Percentiles rank a stretch among this genome's conserved stretches.
Evolutionary conservation across 2,888 invertebrate species (phyloP).

Genomic region (Galeopsomyia nigrocyanea): DNA sequence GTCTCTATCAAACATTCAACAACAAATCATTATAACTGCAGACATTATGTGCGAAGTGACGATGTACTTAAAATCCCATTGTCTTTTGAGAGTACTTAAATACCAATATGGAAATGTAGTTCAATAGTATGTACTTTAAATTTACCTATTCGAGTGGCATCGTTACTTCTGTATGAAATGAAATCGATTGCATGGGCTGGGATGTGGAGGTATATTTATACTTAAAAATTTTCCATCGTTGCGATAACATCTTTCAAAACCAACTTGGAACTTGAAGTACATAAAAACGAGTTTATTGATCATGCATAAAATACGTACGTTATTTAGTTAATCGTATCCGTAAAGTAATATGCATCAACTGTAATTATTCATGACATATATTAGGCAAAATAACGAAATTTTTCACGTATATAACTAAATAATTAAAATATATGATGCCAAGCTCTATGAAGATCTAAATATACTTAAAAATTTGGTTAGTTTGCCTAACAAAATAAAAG

Average conservation of each 20-base stretch:
- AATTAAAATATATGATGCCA: neutral
- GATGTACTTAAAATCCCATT: too few relatives aligned
- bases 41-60: too few relatives aligned
- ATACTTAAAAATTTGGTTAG: neutral
- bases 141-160: neutral
- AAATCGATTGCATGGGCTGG: constrained; percentile 44
- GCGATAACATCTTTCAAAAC: constrained; percentile 19
- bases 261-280: too few relatives aligned
- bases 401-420: neutral
- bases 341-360: constrained; percentile 14
- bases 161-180: constrained; percentile 18
- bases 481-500: constrained; percentile 16
- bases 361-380: constrained; percentile 39
- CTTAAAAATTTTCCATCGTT: constrained; percentile 19
- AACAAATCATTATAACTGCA: too few relatives aligned
- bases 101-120: too few relatives aligned
- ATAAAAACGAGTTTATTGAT: constrained; percentile 10
- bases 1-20: neutral
- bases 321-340: constrained; percentile 24
- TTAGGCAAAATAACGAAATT: constrained; percentile 27
- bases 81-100: too few relatives aligned
- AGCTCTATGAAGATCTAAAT: too few relatives aligned
- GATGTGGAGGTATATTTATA: constrained; percentile 44
- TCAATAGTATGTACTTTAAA: too few relatives aligned
- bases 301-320: constrained; percentile 9